Percentiles rank a stretch among this genome's conserved stretches.
Conservation (phyloP, 1,140 invertebrate genomes). For the Leptinotarsa texana region DNA sequence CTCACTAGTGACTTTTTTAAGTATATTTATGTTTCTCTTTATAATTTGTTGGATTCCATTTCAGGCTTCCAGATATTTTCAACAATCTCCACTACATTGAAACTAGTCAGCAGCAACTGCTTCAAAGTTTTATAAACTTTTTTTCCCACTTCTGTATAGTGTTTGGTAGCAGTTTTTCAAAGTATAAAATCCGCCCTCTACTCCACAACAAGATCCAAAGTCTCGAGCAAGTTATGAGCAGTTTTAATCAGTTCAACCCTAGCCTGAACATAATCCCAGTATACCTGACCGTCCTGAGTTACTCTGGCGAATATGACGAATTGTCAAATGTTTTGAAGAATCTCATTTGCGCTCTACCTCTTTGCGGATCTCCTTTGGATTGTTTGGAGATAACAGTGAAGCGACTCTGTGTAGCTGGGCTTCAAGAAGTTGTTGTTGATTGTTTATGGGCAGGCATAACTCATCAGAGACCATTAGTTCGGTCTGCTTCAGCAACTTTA, state of each 20-base stretch:
- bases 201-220: conserved; percentile 59
- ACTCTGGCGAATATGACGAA: conserved; percentile 55
- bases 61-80: conserved; percentile 56
- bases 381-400: conserved; percentile 60
- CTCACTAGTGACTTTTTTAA: too few relatives aligned
- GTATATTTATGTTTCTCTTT: too few relatives aligned
- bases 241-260: conserved; percentile 54
- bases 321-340: conserved; percentile 59
- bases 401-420: conserved; percentile 55
- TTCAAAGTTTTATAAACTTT: conserved; percentile 55
- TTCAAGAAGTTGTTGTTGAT: conserved; percentile 63
- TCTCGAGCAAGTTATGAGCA: conserved; percentile 53
- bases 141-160: conserved; percentile 58
- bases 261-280: conserved; percentile 62
- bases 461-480: conserved; percentile 65
- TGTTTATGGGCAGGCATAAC: conserved; percentile 74
- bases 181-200: conserved; percentile 58
- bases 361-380: conserved; percentile 61
- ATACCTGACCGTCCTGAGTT: conserved; percentile 59
- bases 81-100: conserved; percentile 53
- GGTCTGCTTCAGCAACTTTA: conserved; percentile 63
- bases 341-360: conserved; percentile 60
- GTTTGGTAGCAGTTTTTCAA: conserved; percentile 59
- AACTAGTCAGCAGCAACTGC: conserved; percentile 49
- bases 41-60: conserved; percentile 10